These are phyloP conservation scores for Tinea trinotella DNA, from an alignment of 2,888 invertebrate species.

Conservation along the genomic window DNA sequence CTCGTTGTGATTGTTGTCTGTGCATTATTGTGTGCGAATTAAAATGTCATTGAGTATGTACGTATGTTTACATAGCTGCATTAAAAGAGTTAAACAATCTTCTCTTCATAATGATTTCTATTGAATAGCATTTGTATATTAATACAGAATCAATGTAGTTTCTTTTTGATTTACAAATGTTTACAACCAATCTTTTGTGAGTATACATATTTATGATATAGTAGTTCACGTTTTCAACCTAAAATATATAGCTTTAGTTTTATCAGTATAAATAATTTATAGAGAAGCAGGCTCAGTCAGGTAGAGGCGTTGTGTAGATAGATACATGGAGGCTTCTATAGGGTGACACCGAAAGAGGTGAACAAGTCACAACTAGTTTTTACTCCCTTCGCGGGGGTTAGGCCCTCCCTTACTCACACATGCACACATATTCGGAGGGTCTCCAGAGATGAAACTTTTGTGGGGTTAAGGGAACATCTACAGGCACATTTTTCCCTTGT, in stretches of 20 bases:
- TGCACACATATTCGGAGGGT: slow-evolving; percentile 38
- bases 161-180: too few relatives aligned
- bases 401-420: slow-evolving; percentile 32
- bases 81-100: not conserved
- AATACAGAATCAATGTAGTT: too few relatives aligned
- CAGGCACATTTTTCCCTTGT: slow-evolving; percentile 28
- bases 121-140: too few relatives aligned
- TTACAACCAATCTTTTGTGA: too few relatives aligned
- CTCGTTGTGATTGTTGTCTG: not conserved
- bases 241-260: not conserved
- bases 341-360: slow-evolving; percentile 72
- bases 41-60: not conserved
- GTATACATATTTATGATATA: too few relatives aligned
- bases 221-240: too few relatives aligned
- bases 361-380: slow-evolving; percentile 70
- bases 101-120: too few relatives aligned
- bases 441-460: slow-evolving; percentile 69
- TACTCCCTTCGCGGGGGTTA: slow-evolving; percentile 62
- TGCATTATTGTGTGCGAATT: not conserved
- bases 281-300: not conserved
- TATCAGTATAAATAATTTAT: not conserved
- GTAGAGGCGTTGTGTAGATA: not conserved
- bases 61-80: not conserved
- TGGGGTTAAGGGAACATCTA: slow-evolving; percentile 64
- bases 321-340: slow-evolving; percentile 38